phyloP scores from a whole-genome alignment of 2,113 vertebrate genomes.

The Probosciger aterrimus region DNA sequence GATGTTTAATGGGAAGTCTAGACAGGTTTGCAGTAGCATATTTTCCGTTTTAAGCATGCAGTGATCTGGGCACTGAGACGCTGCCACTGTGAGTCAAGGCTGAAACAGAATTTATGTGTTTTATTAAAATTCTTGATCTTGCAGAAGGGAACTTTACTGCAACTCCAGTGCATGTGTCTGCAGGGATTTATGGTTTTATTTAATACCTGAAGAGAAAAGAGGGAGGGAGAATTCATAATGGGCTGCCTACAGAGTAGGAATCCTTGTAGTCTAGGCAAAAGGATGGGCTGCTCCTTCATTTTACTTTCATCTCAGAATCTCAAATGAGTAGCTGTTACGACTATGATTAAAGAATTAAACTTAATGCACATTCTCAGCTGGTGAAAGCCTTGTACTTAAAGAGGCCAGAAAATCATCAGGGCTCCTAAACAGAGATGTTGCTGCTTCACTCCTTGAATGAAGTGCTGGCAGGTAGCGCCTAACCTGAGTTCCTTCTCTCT shows the following conservation, averaged over 20 bases:
- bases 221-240: constrained; percentile 8
- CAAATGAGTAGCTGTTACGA: background rate
- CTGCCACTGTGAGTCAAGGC: constrained; percentile 1
- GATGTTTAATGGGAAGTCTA: constrained; percentile 38
- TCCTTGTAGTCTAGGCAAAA: background rate
- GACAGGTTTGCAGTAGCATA: constrained; percentile 23
- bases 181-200: constrained; percentile 19
- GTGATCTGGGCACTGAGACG: background rate
- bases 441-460: background rate
- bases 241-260: background rate
- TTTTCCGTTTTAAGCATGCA: background rate
- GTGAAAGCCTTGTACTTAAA: background rate
- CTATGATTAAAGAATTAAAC: constrained; percentile 12
- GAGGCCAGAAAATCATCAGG: background rate
- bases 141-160: background rate
- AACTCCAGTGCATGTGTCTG: background rate
- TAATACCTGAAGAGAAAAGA: constrained; percentile 11
- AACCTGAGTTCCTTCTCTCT: background rate
- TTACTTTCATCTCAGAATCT: constrained; percentile 36
- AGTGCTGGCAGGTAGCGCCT: no score
- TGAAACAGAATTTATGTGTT: constrained; percentile 12
- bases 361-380: background rate
- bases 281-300: background rate
- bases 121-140: constrained; percentile 33
- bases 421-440: background rate